Evolutionary conservation across 2,888 invertebrate genomes (phyloP).

Genomic region (Lymantria dispar): DNA sequence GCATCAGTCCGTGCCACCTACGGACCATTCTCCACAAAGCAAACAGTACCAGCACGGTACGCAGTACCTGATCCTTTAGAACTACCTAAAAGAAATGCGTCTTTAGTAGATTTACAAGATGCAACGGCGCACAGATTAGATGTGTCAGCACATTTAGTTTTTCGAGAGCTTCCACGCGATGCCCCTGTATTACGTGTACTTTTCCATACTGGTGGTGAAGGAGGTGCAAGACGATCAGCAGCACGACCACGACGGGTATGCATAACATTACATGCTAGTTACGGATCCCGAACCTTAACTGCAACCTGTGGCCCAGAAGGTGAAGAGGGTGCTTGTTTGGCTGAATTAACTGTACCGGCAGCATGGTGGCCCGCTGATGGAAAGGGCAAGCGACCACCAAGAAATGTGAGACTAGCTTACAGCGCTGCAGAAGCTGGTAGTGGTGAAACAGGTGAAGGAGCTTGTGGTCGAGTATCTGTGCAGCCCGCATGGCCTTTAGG

Average conservation of each 20-base stretch:
- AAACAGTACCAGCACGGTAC: constrained; percentile 95
- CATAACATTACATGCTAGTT: constrained; percentile 89
- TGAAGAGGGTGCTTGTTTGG: constrained; percentile 95
- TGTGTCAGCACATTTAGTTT: constrained; percentile 97
- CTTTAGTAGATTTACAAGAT: constrained; percentile 82
- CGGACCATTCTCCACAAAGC: constrained; percentile 97
- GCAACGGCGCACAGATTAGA: constrained; percentile 90
- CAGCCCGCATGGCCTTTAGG: constrained; percentile 86
- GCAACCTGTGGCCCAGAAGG: constrained; percentile 97
- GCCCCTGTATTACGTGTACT: constrained; percentile 95
- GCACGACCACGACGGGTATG: constrained; percentile 89
- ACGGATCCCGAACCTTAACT: constrained; percentile 84
- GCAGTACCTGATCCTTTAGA: constrained; percentile 93
- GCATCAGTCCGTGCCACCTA: constrained; percentile 95
- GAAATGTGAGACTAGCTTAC: constrained; percentile 91
- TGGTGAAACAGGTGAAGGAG: constrained; percentile 84
- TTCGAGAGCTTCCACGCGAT: constrained; percentile 91
- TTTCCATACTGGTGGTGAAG: constrained; percentile 95
- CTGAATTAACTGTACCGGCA: constrained; percentile 93
- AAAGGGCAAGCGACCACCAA: constrained; percentile 85
- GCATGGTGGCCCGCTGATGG: constrained; percentile 94
- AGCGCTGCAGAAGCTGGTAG: constrained; percentile 93
- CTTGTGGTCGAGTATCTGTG: constrained; percentile 87
- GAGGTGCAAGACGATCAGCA: constrained; percentile 88
- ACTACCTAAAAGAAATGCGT: constrained; percentile 81